Conservation (phyloP, 2,888 invertebrate genomes). For the Oxystoma pomonae region DNA sequence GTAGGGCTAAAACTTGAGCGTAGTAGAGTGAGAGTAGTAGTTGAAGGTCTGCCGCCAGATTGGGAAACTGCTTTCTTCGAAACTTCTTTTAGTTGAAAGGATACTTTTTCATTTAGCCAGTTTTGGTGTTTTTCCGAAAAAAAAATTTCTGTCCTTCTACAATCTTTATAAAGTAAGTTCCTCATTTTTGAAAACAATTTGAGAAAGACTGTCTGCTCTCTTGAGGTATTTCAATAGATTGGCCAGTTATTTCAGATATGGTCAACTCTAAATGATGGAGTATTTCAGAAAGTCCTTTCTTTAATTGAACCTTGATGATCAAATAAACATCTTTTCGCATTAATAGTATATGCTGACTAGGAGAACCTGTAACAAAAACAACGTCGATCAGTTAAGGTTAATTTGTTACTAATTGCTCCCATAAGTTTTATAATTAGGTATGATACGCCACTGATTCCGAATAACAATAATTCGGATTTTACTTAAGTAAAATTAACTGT, state of each 20-base stretch:
- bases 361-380: not conserved
- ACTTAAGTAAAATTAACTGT: no score
- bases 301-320: not conserved
- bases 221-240: not conserved
- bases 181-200: not conserved
- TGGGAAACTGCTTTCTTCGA: not conserved
- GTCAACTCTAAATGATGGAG: not conserved
- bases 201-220: not conserved
- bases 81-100: not conserved
- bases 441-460: no score
- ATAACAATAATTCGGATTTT: no score
- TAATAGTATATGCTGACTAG: not conserved
- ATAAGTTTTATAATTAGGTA: not conserved
- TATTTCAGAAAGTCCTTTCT: not conserved
- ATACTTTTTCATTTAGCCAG: not conserved
- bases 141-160: not conserved
- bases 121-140: not conserved
- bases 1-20: not conserved
- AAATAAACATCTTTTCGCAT: not conserved
- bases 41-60: not conserved
- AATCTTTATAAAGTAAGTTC: not conserved
- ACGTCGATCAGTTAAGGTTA: not conserved
- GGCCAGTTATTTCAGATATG: no score
- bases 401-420: not conserved
- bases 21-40: not conserved